Conservation (phyloP, 92 coral and sea anemone genomes). For the Diadumene lineata region DNA sequence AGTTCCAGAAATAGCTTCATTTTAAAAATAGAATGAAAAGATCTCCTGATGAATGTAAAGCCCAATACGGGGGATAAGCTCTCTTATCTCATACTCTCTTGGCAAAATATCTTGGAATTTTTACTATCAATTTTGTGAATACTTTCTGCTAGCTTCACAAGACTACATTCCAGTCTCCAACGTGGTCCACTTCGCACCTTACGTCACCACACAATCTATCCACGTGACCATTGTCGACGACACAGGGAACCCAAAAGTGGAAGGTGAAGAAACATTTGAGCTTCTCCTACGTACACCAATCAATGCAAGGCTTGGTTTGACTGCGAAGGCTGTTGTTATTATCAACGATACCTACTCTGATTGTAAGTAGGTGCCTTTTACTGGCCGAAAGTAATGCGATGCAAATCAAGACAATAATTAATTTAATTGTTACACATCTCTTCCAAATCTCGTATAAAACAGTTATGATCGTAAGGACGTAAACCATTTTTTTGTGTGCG, state of each 20-base stretch:
- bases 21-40: too few relatives aligned
- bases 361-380: slow-evolving; percentile 88
- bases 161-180: slow-evolving; percentile 88
- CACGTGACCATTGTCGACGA: slow-evolving; percentile 86
- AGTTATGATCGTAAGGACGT: neutral
- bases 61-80: too few relatives aligned
- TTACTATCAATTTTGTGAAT: neutral
- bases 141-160: slow-evolving; percentile 61
- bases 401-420: too few relatives aligned
- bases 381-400: neutral
- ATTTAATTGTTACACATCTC: too few relatives aligned
- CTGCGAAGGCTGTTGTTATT: slow-evolving; percentile 51
- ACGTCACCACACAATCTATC: slow-evolving; percentile 54
- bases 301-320: slow-evolving; percentile 64
- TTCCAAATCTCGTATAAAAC: too few relatives aligned
- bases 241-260: slow-evolving; percentile 83
- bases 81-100: too few relatives aligned
- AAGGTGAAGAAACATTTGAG: slow-evolving; percentile 81
- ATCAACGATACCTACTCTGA: slow-evolving; percentile 83
- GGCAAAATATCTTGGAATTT: neutral
- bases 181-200: slow-evolving; percentile 78
- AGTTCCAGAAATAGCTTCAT: too few relatives aligned
- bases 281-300: slow-evolving; percentile 85
- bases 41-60: too few relatives aligned
- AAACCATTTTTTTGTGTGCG: too few relatives aligned